Evolutionary conservation across 2,113 vertebrate species (phyloP).

Genomic region (Psittacula cyanocephala): DNA sequence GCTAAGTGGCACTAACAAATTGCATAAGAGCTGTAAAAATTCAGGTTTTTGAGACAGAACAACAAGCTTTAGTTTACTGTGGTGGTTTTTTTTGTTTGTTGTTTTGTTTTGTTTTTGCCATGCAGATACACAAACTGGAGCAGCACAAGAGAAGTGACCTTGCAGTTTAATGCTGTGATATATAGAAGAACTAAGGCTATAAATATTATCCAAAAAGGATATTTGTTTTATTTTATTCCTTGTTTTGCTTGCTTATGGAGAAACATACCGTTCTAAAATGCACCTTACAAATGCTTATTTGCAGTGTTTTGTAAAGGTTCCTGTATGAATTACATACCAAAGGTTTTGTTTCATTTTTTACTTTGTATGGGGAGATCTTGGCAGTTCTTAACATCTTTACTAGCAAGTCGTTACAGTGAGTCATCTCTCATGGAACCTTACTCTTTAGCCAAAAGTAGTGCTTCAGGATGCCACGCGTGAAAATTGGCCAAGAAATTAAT

Average conservation of each 20-base stretch:
- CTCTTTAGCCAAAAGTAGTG: background rate
- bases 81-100: background rate
- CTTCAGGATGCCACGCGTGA: background rate
- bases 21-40: background rate
- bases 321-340: background rate
- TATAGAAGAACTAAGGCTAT: background rate
- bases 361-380: background rate
- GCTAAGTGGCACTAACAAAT: background rate
- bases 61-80: background rate
- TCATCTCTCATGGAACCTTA: background rate
- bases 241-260: background rate
- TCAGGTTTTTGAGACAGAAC: background rate
- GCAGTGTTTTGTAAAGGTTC: background rate
- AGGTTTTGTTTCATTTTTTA: background rate
- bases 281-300: conserved; percentile 10
- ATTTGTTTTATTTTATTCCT: conserved; percentile 13
- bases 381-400: background rate
- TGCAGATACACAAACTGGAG: no score
- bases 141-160: no score
- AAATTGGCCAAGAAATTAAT: background rate
- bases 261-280: conserved; percentile 6
- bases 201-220: background rate
- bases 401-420: background rate
- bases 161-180: background rate
- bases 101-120: background rate